Conservation (phyloP, 2,888 invertebrate species). For the Andrena trimmerana region DNA sequence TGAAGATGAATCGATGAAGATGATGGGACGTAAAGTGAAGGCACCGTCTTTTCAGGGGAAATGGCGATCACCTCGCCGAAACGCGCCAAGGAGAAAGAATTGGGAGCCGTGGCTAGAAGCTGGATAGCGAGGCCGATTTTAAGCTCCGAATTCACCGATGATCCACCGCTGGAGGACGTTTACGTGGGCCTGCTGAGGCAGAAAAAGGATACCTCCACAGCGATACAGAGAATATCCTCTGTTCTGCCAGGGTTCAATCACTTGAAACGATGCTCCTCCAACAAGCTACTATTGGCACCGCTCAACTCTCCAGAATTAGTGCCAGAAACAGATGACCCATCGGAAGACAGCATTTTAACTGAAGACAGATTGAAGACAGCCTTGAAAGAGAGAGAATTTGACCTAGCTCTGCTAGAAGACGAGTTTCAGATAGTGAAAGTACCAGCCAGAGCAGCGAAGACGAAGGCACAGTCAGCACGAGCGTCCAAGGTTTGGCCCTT, state of each 20-base stretch:
- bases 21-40: constrained; percentile 70
- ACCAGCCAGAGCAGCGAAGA: constrained; percentile 88
- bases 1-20: constrained; percentile 17
- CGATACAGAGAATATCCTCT: constrained; percentile 88
- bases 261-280: constrained; percentile 90
- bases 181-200: constrained; percentile 88
- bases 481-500: constrained; percentile 91
- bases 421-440: constrained; percentile 87
- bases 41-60: constrained; percentile 77
- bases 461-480: constrained; percentile 89
- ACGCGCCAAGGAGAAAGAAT: constrained; percentile 51
- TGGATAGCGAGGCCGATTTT: constrained; percentile 86
- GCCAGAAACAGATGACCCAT: neutral
- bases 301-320: constrained; percentile 59
- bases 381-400: constrained; percentile 85
- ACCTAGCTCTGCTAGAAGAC: constrained; percentile 86
- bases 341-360: constrained; percentile 47
- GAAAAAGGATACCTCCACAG: constrained; percentile 88
- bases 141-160: constrained; percentile 86
- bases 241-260: constrained; percentile 89
- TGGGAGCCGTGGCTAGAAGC: constrained; percentile 54
- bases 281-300: constrained; percentile 87
- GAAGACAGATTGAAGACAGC: constrained; percentile 83
- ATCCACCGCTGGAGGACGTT: constrained; percentile 86
- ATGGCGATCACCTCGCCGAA: constrained; percentile 60